These are phyloP conservation scores for Trematomus loennbergii DNA, from an alignment of 2,113 vertebrate species.

Conservation along the genomic window DNA sequence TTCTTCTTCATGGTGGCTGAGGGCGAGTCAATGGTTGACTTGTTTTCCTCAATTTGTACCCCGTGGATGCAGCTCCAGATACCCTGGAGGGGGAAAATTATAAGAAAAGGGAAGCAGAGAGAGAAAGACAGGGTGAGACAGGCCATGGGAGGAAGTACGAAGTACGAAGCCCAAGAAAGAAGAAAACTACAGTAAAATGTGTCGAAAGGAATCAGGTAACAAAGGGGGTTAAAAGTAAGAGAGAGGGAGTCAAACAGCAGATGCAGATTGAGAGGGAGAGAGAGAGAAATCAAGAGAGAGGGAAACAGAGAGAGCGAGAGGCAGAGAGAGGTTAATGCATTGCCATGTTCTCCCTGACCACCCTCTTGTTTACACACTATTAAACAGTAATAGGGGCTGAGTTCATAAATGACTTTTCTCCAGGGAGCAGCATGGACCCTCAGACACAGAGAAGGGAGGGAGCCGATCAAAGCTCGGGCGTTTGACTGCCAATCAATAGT, in stretches of 20 bases:
- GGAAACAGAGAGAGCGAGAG: constrained; percentile 35
- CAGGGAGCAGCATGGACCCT: constrained; percentile 39
- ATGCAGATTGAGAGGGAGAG: constrained; percentile 33
- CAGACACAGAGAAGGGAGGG: constrained; percentile 13
- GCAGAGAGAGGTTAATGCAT: constrained; percentile 70
- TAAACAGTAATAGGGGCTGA: constrained; percentile 70
- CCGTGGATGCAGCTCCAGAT: constrained; percentile 99
- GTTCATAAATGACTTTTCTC: constrained; percentile 67
- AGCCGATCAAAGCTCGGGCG: constrained; percentile 49
- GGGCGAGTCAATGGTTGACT: constrained; percentile 94
- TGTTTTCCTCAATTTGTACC: constrained; percentile 96
- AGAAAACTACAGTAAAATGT: constrained; percentile 35
- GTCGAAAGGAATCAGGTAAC: constrained; percentile 41
- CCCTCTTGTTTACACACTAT: constrained; percentile 73
- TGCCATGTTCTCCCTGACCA: constrained; percentile 55
- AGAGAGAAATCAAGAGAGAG: constrained; percentile 23
- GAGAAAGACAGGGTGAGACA: constrained; percentile 64
- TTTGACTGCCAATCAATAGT: constrained; percentile 67
- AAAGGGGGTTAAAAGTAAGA: constrained; percentile 41
- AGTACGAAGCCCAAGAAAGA: neutral
- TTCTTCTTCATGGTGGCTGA: constrained; percentile 98
- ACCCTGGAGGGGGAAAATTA: constrained; percentile 84
- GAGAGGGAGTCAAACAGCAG: constrained; percentile 21
- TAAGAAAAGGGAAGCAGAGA: constrained; percentile 56
- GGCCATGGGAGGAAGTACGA: constrained; percentile 50